These are phyloP conservation scores for Artemia sp. DNA, from an alignment of 2,888 invertebrate genomes.

Conservation along the genomic window DNA sequence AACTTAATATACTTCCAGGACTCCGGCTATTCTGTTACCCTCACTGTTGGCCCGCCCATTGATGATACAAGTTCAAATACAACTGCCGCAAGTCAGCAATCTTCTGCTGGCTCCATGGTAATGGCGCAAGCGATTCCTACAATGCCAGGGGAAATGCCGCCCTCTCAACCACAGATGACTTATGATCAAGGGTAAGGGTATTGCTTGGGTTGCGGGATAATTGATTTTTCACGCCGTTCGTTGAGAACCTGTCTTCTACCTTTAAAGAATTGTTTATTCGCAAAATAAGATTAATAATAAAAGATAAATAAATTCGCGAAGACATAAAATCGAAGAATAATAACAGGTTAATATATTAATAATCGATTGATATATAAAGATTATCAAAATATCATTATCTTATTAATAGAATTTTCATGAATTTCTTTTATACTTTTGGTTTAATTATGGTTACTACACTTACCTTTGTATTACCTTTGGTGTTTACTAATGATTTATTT, in stretches of 20 bases:
- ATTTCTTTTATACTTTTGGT: too few relatives aligned
- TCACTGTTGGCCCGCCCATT: conserved; percentile 51
- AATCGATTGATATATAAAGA: too few relatives aligned
- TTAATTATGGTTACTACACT: too few relatives aligned
- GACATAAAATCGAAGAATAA: too few relatives aligned
- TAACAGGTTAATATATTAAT: too few relatives aligned
- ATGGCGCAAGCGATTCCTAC: conserved; percentile 27
- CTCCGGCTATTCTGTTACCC: conserved; percentile 73
- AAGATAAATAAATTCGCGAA: too few relatives aligned
- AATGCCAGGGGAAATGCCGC: conserved; percentile 17
- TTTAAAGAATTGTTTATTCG: neutral
- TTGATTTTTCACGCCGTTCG: neutral
- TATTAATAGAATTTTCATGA: too few relatives aligned
- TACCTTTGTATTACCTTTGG: too few relatives aligned
- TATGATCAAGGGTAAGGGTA: conserved; percentile 9
- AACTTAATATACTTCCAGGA: conserved; percentile 35
- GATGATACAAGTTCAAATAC: conserved; percentile 27
- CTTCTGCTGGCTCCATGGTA: conserved; percentile 25
- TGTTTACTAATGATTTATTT: too few relatives aligned
- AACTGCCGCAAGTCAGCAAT: neutral
- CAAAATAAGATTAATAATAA: too few relatives aligned
- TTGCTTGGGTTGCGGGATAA: conserved; percentile 6
- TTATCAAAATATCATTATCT: too few relatives aligned
- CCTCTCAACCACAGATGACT: neutral
- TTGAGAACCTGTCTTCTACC: conserved; percentile 5